Conservation (phyloP, 2,888 invertebrate genomes). For the Melieria omissa region DNA sequence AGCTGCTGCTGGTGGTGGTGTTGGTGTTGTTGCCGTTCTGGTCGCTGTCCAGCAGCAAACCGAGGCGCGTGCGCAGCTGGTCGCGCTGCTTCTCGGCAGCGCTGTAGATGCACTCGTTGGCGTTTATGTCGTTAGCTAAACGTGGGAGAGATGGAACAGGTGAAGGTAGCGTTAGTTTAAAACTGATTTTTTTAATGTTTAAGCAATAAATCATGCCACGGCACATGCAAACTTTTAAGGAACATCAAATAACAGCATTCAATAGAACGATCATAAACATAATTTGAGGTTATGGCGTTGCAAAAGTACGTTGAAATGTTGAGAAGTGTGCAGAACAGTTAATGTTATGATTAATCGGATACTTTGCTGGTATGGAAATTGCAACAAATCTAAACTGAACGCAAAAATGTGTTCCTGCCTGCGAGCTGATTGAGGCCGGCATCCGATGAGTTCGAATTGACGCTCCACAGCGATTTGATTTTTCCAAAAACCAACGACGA, state of each 20-base stretch:
- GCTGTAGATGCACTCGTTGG: constrained; percentile 49
- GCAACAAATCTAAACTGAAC: background rate
- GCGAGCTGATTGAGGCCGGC: constrained; percentile 84
- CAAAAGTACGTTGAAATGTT: background rate
- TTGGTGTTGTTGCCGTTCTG: constrained; percentile 49
- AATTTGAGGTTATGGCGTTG: too few relatives aligned
- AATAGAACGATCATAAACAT: too few relatives aligned
- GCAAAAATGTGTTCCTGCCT: constrained; percentile 70
- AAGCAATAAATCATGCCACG: too few relatives aligned
- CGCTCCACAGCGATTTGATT: constrained; percentile 89
- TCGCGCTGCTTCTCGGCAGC: constrained; percentile 61
- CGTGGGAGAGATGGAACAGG: constrained; percentile 13
- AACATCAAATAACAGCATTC: too few relatives aligned
- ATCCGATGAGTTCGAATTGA: constrained; percentile 78
- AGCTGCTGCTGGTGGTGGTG: constrained; percentile 52
- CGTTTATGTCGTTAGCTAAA: constrained; percentile 55
- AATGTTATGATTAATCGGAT: too few relatives aligned
- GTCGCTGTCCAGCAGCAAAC: constrained; percentile 56
- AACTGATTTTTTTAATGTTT: constrained; percentile 1
- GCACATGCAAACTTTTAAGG: too few relatives aligned
- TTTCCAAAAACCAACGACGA: constrained; percentile 79
- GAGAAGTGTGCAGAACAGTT: background rate
- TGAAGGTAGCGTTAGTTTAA: background rate
- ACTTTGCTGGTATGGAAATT: too few relatives aligned
- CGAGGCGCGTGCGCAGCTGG: constrained; percentile 61